A percentile compares a stretch with the other conserved stretches of the same genome.
Evolutionary conservation across 2,113 vertebrate genomes (phyloP).

Genomic region (Amblyornis subalaris): DNA sequence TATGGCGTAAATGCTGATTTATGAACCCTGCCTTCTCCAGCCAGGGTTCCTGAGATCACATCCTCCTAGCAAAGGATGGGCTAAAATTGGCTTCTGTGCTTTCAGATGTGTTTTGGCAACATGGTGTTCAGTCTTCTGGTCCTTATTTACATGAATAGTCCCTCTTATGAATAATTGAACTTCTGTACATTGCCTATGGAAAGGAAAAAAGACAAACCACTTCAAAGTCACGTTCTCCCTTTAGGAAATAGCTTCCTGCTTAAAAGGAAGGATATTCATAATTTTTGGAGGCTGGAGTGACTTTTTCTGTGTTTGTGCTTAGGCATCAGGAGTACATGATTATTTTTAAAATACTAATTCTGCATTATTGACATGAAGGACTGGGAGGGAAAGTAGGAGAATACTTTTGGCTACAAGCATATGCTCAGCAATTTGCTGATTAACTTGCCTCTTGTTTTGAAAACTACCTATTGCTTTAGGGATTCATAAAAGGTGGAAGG

Average conservation of each 20-base stretch:
- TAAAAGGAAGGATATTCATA: neutral
- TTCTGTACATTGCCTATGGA: neutral
- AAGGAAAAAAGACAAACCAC: neutral
- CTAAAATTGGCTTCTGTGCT: neutral
- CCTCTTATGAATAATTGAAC: conserved; percentile 22
- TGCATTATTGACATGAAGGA: neutral
- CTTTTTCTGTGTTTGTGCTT: neutral
- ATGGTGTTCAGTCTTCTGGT: neutral
- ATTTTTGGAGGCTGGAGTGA: neutral
- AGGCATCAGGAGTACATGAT: neutral
- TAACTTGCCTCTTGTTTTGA: conserved; percentile 3
- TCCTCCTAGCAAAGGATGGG: neutral
- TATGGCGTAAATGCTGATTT: neutral
- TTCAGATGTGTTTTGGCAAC: neutral
- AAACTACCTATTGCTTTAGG: neutral
- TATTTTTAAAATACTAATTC: conserved; percentile 1
- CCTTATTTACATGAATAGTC: conserved; percentile 6
- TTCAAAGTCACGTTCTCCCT: neutral
- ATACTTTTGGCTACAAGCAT: neutral
- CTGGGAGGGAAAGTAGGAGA: neutral
- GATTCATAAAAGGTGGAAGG: neutral
- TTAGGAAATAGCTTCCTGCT: neutral
- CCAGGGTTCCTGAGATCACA: neutral
- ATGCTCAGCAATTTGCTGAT: neutral
- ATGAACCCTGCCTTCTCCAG: neutral